Base-by-base conservation (phyloP, 2,113 vertebrate species). In the Chamaea fasciata region DNA sequence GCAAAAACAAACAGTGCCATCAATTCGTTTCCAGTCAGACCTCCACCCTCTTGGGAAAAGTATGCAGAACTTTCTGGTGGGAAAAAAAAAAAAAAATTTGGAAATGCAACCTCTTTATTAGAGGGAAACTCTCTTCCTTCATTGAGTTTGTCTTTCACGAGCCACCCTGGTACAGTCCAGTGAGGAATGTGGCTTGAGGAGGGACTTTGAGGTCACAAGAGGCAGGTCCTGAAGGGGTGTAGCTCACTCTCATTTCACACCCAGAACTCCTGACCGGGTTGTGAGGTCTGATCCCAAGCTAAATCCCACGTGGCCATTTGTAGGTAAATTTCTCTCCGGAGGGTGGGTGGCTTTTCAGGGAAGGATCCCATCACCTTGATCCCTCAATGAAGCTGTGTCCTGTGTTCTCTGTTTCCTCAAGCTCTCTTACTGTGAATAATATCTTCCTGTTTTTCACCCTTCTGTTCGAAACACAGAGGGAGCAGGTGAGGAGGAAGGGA, bases 31-130 rank as follows among this genome's bases (percentile, higher is more conserved):
- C 93, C 88, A 94, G 95, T 83, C 89, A 94, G 93, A 94, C 89
- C 94, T 96, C 91, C 79, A 74, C 67, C 90, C 96, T 91, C 92
- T 49, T 94, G 94, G 92, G 90, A 92, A 85, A 94, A 97, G 52
- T 46, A 87, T 13, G 67, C 95, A 92, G 83, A 96, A 94, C 78
- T 96, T 97, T 97, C 96, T 96, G 95, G 83, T 97, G 96, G 96
- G 95, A 97, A 97, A 97, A 97, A 97, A 97, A 97, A 96, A n/a
- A n/a, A n/a, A n/a, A n/a, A 82, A 46, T 94, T 90, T 84, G 89
- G 75, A 95, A 97, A 55, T 91, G 52, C 78, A 83, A 91, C 86
- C 89, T 90, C 64, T 94, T 81, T 79, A 62, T 70, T 71, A 59
- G 82, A 96, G 59, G 70, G 84, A 90, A 94, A 91, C 69, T n/a